Evolutionary conservation across 2,113 vertebrate species (phyloP).

Genomic region (Cercopithecus mona): DNA sequence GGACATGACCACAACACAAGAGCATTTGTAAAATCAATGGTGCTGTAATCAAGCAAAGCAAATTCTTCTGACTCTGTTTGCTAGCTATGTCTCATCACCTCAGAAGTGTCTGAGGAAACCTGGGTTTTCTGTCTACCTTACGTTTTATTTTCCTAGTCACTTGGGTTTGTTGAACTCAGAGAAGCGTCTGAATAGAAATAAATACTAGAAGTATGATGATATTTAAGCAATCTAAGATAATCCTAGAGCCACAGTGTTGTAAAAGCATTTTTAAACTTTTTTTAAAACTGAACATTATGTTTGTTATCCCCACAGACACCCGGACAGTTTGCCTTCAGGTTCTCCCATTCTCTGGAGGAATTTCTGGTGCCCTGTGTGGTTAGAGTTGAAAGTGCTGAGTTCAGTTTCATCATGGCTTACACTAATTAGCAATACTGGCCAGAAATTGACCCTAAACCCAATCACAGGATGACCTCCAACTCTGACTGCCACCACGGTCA

Average conservation of each 20-base stretch:
- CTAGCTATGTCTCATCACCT: conserved; percentile 17
- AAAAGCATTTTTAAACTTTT: neutral
- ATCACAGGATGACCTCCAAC: neutral
- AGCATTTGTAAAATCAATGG: conserved; percentile 49
- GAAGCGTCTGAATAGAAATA: conserved; percentile 6
- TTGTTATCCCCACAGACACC: neutral
- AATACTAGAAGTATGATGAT: neutral
- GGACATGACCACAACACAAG: neutral
- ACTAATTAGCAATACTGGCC: neutral
- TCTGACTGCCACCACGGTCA: neutral
- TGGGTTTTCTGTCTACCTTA: neutral
- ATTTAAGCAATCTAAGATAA: neutral
- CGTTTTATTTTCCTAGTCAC: neutral
- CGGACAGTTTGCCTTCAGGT: neutral
- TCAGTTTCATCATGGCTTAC: neutral
- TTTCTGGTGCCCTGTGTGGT: neutral
- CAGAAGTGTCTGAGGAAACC: neutral
- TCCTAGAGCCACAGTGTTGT: neutral
- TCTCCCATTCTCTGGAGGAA: neutral
- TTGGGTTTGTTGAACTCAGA: neutral
- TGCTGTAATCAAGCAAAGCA: conserved; percentile 23
- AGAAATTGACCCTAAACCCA: neutral
- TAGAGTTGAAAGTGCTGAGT: neutral
- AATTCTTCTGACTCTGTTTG: conserved; percentile 35
- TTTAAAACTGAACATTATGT: neutral